These are phyloP conservation scores for Aurelia aurita DNA, from an alignment of 30 jellyfish, hydroid and myxozoan genomes.

Conservation along the genomic window DNA sequence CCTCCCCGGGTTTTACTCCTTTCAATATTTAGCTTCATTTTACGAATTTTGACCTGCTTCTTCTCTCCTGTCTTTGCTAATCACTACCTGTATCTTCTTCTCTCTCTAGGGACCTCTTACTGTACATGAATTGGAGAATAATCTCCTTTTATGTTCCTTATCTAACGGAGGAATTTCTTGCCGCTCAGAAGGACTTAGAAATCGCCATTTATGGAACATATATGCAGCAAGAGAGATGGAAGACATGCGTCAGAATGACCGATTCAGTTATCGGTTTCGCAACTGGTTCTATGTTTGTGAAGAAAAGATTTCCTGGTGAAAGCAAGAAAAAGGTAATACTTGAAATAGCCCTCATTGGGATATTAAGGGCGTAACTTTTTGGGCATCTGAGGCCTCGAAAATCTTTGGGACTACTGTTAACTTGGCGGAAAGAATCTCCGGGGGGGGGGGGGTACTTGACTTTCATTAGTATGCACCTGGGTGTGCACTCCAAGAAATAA, in stretches of 20 bases:
- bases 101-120: conserved; percentile 48
- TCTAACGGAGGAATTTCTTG: conserved; percentile 77
- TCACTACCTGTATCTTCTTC: not conserved
- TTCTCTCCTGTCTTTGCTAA: too few species aligned
- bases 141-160: conserved; percentile 29
- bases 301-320: conserved; percentile 52
- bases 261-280: conserved; percentile 88
- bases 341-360: too few species aligned
- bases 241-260: conserved; percentile 60
- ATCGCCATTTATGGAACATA: conserved; percentile 76
- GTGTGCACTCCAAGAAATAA: too few species aligned
- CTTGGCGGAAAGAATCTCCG: too few species aligned
- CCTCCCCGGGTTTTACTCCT: too few species aligned
- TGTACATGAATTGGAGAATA: conserved; percentile 68
- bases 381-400: too few species aligned
- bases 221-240: conserved; percentile 81
- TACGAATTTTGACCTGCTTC: too few species aligned
- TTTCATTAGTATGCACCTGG: too few species aligned
- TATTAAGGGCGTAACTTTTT: too few species aligned
- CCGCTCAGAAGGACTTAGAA: conserved; percentile 59
- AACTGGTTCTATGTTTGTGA: conserved; percentile 85
- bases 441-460: too few species aligned
- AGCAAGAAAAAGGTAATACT: conserved; percentile 84
- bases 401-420: too few species aligned
- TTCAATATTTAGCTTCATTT: too few species aligned